These are phyloP conservation scores for Drosophila prosaltans DNA, from an alignment of 1,140 invertebrate genomes.

Conservation along the genomic window DNA sequence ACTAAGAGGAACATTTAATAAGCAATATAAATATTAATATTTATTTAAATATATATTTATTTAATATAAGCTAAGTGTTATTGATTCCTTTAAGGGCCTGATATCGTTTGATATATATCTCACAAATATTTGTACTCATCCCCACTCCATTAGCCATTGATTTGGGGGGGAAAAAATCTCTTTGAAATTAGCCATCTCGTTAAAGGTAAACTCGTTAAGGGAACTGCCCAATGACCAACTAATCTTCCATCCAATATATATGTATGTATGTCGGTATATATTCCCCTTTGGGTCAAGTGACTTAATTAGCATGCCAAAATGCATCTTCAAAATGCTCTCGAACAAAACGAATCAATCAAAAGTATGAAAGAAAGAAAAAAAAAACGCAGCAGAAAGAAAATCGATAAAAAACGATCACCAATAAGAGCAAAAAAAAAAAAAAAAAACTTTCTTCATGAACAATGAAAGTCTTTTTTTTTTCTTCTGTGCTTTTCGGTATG, in stretches of 20 bases:
- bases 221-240: constrained; percentile 17
- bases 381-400: constrained; percentile 12
- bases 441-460: constrained; percentile 48
- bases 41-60: too few species aligned
- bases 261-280: not conserved
- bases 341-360: constrained; percentile 66
- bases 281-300: constrained; percentile 51
- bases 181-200: constrained; percentile 37
- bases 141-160: not conserved
- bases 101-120: too few species aligned
- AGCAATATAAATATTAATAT: too few species aligned
- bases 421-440: constrained; percentile 22
- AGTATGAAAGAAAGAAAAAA: constrained; percentile 12
- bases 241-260: constrained; percentile 8
- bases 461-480: constrained; percentile 28
- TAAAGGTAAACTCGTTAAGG: constrained; percentile 45
- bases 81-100: too few species aligned
- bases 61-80: not conserved
- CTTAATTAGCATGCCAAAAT: constrained; percentile 76
- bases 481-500: constrained; percentile 18
- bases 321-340: constrained; percentile 23
- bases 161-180: constrained; percentile 36
- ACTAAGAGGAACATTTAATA: too few species aligned
- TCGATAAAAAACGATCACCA: constrained; percentile 18
- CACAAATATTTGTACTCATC: too few species aligned